These are phyloP conservation scores for Aporophyla nigra DNA, from an alignment of 2,888 invertebrate species.

Conservation along the genomic window DNA sequence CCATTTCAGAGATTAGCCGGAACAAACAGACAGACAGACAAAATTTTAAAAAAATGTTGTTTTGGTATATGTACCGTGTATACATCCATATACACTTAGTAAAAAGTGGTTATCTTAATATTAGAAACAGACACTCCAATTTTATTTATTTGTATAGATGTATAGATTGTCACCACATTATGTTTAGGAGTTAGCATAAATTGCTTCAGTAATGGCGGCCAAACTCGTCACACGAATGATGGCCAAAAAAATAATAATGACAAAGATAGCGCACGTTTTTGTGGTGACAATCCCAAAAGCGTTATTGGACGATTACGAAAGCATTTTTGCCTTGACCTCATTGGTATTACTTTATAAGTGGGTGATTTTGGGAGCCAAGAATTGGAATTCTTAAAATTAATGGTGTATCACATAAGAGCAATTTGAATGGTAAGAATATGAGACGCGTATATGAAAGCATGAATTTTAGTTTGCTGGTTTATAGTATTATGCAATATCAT, in stretches of 20 bases:
- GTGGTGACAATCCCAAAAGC: constrained; percentile 10
- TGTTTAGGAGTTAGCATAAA: not conserved
- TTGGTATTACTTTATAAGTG: constrained; percentile 2
- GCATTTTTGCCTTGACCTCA: constrained; percentile 12
- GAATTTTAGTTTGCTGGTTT: not conserved
- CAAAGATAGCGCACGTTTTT: not conserved
- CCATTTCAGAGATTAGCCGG: too few species aligned
- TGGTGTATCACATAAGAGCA: not conserved
- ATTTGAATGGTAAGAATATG: not conserved
- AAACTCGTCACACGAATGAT: not conserved
- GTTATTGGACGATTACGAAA: constrained; percentile 12
- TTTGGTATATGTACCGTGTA: too few species aligned
- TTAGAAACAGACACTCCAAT: too few species aligned
- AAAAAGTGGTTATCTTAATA: too few species aligned
- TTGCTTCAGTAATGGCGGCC: not conserved
- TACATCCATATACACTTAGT: too few species aligned
- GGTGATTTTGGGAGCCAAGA: not conserved
- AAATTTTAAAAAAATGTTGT: too few species aligned
- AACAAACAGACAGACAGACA: too few species aligned
- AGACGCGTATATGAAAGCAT: not conserved
- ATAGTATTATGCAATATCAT: not conserved
- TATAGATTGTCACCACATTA: not conserved
- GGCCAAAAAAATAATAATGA: constrained; percentile 12
- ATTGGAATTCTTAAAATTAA: not conserved
- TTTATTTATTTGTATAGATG: too few species aligned